Evolutionary conservation across 1,140 invertebrate species (phyloP).

Genomic region (Onthophagus taurus): DNA sequence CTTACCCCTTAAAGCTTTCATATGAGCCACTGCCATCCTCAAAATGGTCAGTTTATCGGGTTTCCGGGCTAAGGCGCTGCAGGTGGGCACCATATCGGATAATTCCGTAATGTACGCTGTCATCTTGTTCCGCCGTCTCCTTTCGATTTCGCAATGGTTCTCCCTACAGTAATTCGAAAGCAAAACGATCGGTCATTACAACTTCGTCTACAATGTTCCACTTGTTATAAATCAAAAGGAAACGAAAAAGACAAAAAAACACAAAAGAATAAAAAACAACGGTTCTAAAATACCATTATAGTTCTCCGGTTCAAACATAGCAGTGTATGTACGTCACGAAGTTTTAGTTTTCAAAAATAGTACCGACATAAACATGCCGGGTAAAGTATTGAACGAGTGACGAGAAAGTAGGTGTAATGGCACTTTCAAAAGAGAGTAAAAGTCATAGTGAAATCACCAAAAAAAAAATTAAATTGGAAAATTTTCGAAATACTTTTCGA

Average conservation of each 20-base stretch:
- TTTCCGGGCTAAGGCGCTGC: slow-evolving; percentile 91
- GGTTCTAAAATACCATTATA: background rate
- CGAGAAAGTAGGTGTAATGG: no score
- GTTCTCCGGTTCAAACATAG: no score
- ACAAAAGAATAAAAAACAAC: background rate
- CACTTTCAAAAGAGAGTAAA: no score
- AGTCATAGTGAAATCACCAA: no score
- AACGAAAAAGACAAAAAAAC: background rate
- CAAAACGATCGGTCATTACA: slow-evolving; percentile 45
- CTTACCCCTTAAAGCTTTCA: slow-evolving; percentile 91
- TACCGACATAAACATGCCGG: no score
- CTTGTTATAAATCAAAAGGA: background rate
- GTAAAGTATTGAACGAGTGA: no score
- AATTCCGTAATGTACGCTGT: slow-evolving; percentile 99
- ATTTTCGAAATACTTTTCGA: no score
- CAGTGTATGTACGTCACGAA: no score
- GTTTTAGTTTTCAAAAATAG: no score
- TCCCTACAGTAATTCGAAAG: slow-evolving; percentile 65
- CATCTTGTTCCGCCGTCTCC: slow-evolving; percentile 98
- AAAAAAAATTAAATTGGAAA: no score
- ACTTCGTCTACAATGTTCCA: slow-evolving; percentile 6
- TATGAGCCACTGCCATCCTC: slow-evolving; percentile 98
- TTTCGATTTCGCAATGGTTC: slow-evolving; percentile 99
- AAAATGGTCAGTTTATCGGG: slow-evolving; percentile 99
- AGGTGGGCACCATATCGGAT: slow-evolving; percentile 99